Base-by-base conservation (phyloP, 2,797 vertebrate genomes). In the Gallinago stenura region DNA sequence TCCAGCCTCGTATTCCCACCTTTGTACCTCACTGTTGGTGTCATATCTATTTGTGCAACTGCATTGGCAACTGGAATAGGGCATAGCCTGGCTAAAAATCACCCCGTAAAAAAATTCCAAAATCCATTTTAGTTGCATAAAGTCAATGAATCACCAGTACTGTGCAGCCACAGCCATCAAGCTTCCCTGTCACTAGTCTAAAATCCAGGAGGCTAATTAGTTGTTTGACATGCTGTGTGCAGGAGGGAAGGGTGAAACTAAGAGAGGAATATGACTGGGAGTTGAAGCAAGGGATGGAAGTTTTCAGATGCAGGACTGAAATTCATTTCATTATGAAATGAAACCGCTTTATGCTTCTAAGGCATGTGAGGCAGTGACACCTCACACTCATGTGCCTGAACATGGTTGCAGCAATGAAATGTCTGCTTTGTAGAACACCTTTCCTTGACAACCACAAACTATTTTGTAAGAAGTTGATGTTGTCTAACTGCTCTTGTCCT, bases 301-400 rank as follows among this genome's bases (percentile, higher is more conserved):
- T 90, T 73, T 83, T 69, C 28, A 51, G 25, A 62, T 33, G 19
- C 6, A n/a, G 25, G 5, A 45, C 24, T 71, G 17, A 15, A 46
- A 22, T 50, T 50, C 7, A 26, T 50, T 50, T 50, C 15, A 53
- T 53, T 53, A 53, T 53, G 31, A 84, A 72, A 41, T 3, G 0
- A 53, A 69, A 43, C 6, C 26, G 24, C 50, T 82, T 87, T 68
- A 28, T 57, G 24, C 13, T 85, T 68, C 45, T 70, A 61, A 81
- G 18, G 12, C 3, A 0, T 3, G 1, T 50, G 30, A 65, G 51
- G 31, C n/a, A 22, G 6, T 25, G 18, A n/a, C 28, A 69, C 10
- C 16, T 93, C 45, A 45, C 16, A 21, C 13, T 62, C 12, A 15
- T 19, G 15, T 16, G 15, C 7, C 12, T 16, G 20, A 73, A 45